phyloP scores from a whole-genome alignment of 2,888 invertebrate genomes.

The Cephus rjabovi region DNA sequence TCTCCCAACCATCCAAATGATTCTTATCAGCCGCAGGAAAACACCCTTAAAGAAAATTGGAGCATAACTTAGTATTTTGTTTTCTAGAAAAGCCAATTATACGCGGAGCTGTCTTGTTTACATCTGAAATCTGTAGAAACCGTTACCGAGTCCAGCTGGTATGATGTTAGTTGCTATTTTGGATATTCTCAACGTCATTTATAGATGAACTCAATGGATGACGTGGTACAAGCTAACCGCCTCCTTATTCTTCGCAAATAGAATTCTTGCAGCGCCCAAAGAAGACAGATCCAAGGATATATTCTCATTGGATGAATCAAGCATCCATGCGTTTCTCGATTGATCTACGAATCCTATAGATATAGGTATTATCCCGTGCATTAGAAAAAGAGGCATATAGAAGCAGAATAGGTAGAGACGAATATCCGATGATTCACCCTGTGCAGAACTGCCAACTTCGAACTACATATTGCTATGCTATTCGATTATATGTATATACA shows the following conservation, averaged over 20 bases:
- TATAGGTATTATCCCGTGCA: neutral
- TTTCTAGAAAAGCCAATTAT: neutral
- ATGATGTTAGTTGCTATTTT: constrained; percentile 30
- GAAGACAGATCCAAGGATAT: neutral
- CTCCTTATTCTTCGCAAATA: constrained; percentile 39
- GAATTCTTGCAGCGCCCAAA: constrained; percentile 5
- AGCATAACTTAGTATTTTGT: neutral
- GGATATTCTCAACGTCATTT: constrained; percentile 30
- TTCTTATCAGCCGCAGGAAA: too few relatives aligned
- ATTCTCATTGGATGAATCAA: neutral
- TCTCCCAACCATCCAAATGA: neutral
- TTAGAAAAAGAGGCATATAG: neutral
- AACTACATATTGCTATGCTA: neutral
- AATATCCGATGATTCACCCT: neutral
- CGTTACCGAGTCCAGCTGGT: neutral
- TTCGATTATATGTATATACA: neutral
- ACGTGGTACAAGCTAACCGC: constrained; percentile 36
- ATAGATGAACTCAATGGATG: constrained; percentile 32
- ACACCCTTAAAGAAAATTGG: neutral
- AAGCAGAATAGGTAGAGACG: neutral
- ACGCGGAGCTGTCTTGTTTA: neutral
- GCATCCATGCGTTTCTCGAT: neutral
- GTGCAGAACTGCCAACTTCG: neutral
- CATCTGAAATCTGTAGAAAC: neutral
- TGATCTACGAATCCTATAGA: neutral